A percentile compares a stretch with the other conserved stretches of the same genome.
Conservation (phyloP, 2,113 vertebrate species). For the Xenopus laevis region DNA sequence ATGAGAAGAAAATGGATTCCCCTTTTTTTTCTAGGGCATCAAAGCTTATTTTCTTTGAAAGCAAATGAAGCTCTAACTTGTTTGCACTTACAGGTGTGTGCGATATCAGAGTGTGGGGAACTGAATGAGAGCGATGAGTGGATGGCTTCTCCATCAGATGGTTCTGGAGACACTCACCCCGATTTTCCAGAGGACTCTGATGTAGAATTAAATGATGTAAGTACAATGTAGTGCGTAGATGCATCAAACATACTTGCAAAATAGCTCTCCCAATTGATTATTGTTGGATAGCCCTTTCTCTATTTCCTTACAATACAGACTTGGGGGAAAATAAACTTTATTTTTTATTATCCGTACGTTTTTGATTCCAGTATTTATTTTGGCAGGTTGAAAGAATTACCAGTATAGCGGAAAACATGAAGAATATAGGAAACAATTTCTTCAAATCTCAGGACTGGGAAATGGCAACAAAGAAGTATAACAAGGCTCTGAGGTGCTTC, state of each 20-base stretch:
- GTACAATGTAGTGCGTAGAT: slow-evolving; percentile 43
- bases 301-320: too few relatives aligned
- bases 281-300: too few relatives aligned
- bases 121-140: slow-evolving; percentile 81
- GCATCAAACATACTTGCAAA: too few relatives aligned
- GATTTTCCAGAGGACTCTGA: slow-evolving; percentile 92
- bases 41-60: too few relatives aligned
- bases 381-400: slow-evolving; percentile 81
- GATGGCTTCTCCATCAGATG: slow-evolving; percentile 70
- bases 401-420: slow-evolving; percentile 83
- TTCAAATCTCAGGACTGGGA: slow-evolving; percentile 93
- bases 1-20: too few relatives aligned
- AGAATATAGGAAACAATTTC: slow-evolving; percentile 89
- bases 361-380: slow-evolving; percentile 47
- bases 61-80: too few relatives aligned
- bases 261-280: too few relatives aligned
- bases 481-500: slow-evolving; percentile 86
- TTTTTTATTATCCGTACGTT: background rate
- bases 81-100: slow-evolving; percentile 65
- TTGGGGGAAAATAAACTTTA: too few relatives aligned
- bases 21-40: too few relatives aligned
- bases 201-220: slow-evolving; percentile 83
- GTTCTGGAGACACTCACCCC: slow-evolving; percentile 79
- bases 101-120: slow-evolving; percentile 87
- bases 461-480: slow-evolving; percentile 83